Evolutionary conservation across 1,140 invertebrate genomes (phyloP), one percentile per base, ranked within the genome.

Genomic region (Hyposmocoma kahamanoa): DNA sequence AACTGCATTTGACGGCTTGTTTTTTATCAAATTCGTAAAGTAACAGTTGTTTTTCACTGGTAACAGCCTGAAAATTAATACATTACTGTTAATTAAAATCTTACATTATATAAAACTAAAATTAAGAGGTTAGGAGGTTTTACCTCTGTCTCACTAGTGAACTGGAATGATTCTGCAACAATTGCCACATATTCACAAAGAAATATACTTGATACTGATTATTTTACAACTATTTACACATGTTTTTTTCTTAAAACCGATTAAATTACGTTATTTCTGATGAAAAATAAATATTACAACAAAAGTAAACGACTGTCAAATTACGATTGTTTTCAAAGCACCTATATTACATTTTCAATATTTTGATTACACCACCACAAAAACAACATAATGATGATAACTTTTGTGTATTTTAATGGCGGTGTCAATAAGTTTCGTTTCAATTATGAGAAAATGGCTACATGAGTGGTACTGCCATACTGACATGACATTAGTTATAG

Each of bases 11-110:
- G 69, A 60, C 0, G 74, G 67, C 47, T 75, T 82, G 38, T 56
- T 74, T 58, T 76, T 75, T 5, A 74, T 30, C 22, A 79, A 50
- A 67, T 79, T 79, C 18, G 65, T 44, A 44, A 68, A 72, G 34
- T 63, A 62, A 22, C 58, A 45, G 63, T 68, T 82, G 32, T 39
- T 69, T 41, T 70, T 79, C 17, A 66, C 20, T 22, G 65, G 53
- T 8, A 75, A 38, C 34, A 81, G 64, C 53, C 81, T 46, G 26
- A 41, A 24, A 53, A 56, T 20, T 49, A 21, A 39, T 26, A 19
- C 1, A 22, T 43, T n/a, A 45, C 38, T 22, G 20, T 24, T 21
- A 13, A 36, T 30, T 24, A 28, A 17, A 22, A 28, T 17, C 22
- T 11, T 1, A 13, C 13, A 17, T 41, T 28, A 48, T 42, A 43